Conservation (phyloP, 2,113 vertebrate species). For the Megaptera novaeangliae region DNA sequence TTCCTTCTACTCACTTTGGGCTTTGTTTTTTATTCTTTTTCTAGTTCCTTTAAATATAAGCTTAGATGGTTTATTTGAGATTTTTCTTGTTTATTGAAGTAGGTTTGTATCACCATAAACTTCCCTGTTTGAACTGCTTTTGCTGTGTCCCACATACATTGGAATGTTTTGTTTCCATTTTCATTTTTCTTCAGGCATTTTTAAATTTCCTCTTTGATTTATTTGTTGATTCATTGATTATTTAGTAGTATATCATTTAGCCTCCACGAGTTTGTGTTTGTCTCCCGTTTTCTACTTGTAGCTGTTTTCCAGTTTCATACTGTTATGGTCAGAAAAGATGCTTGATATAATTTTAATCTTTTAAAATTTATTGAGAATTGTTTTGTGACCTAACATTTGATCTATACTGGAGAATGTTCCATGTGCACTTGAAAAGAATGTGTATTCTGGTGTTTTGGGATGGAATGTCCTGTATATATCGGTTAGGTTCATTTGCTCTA, state of each 20-base stretch:
- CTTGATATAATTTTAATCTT: background rate
- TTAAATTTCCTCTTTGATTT: background rate
- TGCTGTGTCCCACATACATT: background rate
- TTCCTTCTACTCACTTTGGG: background rate
- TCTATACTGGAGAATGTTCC: background rate
- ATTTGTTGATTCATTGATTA: background rate
- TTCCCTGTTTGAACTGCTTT: background rate
- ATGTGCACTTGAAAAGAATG: background rate
- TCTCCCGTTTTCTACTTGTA: background rate
- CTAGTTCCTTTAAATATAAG: background rate
- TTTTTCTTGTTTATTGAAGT: background rate
- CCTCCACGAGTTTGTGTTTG: background rate
- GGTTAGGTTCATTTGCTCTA: no score
- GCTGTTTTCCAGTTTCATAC: background rate
- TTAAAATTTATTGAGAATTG: background rate
- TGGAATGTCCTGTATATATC: background rate
- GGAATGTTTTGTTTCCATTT: background rate
- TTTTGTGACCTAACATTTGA: background rate
- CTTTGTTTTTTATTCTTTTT: background rate
- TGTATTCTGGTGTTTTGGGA: background rate
- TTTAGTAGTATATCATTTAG: background rate
- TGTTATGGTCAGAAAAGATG: background rate
- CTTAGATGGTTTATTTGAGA: background rate
- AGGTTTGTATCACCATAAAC: background rate
- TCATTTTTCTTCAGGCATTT: background rate